phyloP scores from a whole-genome alignment of 92 coral and sea anemone genomes.

The Porites lobata region DNA sequence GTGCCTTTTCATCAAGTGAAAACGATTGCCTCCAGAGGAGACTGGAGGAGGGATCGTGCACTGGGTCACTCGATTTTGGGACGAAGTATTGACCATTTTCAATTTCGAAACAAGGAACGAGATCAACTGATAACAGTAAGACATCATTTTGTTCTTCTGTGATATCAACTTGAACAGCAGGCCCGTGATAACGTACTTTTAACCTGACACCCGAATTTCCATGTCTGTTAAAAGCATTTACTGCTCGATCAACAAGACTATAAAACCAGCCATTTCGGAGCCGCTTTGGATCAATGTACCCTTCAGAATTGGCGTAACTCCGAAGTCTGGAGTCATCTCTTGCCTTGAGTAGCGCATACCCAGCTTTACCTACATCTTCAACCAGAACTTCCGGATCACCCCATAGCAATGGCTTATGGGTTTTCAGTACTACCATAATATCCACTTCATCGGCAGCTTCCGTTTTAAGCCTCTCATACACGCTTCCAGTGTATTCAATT shows the following conservation, averaged over 20 bases:
- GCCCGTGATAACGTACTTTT: not conserved
- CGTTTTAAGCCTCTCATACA: conserved; percentile 73
- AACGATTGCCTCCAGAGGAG: conserved; percentile 68
- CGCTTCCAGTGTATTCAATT: conserved; percentile 76
- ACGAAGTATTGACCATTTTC: conserved; percentile 59
- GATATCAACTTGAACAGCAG: conserved; percentile 19
- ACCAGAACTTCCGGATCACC: conserved; percentile 32
- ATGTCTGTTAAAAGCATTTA: conserved; percentile 19
- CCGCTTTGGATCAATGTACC: conserved; percentile 50
- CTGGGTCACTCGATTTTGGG: conserved; percentile 41
- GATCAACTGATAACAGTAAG: conserved; percentile 62
- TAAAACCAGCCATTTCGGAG: conserved; percentile 62
- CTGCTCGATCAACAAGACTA: conserved; percentile 52
- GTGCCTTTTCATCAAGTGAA: conserved; percentile 59
- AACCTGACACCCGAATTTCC: conserved; percentile 8
- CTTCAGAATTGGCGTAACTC: conserved; percentile 37
- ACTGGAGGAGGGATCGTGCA: conserved; percentile 2
- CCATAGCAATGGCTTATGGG: conserved; percentile 32
- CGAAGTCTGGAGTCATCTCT: conserved; percentile 33
- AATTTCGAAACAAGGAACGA: conserved; percentile 64
- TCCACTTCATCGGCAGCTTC: conserved; percentile 82
- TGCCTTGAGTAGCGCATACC: conserved; percentile 68
- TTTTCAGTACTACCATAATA: conserved; percentile 70
- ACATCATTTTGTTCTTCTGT: conserved; percentile 28
- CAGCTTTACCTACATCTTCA: conserved; percentile 35